Base-by-base conservation (phyloP, 2,113 vertebrate species). In the Psephotus haematonotus region DNA sequence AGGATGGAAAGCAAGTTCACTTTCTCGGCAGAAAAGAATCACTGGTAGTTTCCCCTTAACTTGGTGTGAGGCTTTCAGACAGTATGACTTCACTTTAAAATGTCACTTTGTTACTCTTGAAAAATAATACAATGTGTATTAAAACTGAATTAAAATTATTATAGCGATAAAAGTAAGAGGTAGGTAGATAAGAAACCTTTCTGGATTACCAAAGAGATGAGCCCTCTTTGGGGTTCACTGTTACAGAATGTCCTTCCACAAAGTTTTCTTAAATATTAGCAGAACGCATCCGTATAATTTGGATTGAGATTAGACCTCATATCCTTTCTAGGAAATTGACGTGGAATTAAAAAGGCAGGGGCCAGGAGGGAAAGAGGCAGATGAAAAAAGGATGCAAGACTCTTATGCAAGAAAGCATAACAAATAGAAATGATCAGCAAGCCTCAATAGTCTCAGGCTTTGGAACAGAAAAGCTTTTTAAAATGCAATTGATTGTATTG, bases 191-290 rank as follows among this genome's bases (percentile, higher is more conserved):
- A 64, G 16, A 60, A 82, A 49, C 7, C 3, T 53, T 11, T 74
- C 31, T 49, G 46, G 15, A 55, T 15, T 88, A 44, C 20, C 41
- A 70, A 82, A 75, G 4, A 70, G 9, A 27, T 46, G 46, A 83
- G 4, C 7, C 6, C 11, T 67, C 2, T 1, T 6, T 70, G n/a
- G 14, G 19, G 7, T 77, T 94, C 43, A 33, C 13, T 82, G 49
- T 50, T 68, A n/a, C 20, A 31, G 29, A 52, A 28, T 0, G 2
- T 35, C 0, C 0, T 71, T 72, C 43, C 33, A 43, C 31, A 80
- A 46, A 5, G 25, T 64, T 90, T 72, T 82, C 29, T 69, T 55
- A 90, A 80, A 62, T 4, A 20, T n/a, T 91, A 35, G 7, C 47
- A 79, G 20, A 82, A 6, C 17, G 5, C 23, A 57, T 57, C 13